Evolutionary conservation across 2,888 invertebrate genomes (phyloP).

Genomic region (Mythimna pallens): DNA sequence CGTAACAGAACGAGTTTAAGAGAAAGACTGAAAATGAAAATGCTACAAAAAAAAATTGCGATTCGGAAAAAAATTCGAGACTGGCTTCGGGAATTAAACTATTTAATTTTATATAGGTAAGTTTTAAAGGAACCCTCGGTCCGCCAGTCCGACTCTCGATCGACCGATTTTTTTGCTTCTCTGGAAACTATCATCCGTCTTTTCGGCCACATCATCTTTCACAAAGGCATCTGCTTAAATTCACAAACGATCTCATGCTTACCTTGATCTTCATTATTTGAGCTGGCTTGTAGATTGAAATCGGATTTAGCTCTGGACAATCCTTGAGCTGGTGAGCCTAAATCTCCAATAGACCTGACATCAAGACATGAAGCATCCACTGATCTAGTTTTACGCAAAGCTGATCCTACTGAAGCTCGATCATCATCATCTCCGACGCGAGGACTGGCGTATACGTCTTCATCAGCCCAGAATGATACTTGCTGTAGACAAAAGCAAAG

Average conservation of each 20-base stretch:
- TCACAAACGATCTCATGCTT: conserved; percentile 42
- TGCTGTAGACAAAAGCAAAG: conserved; percentile 87
- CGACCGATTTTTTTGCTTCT: too few species aligned
- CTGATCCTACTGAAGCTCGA: conserved; percentile 93
- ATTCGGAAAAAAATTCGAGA: too few species aligned
- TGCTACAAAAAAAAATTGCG: too few species aligned
- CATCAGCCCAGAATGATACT: conserved; percentile 95
- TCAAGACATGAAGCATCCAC: conserved; percentile 97
- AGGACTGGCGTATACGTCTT: conserved; percentile 93
- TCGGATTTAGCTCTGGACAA: conserved; percentile 96
- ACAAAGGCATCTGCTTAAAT: neutral
- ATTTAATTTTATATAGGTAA: too few species aligned
- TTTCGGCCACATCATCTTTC: too few species aligned
- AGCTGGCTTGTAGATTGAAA: conserved; percentile 95
- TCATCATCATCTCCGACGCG: conserved; percentile 93
- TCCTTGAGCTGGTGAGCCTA: conserved; percentile 92
- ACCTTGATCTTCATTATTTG: conserved; percentile 93
- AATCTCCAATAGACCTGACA: conserved; percentile 93
- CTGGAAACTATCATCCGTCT: too few species aligned
- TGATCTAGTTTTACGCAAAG: conserved; percentile 96
- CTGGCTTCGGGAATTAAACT: too few species aligned
- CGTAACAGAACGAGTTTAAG: too few species aligned
- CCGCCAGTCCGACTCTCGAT: too few species aligned
- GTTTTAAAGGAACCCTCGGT: too few species aligned
- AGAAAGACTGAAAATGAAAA: too few species aligned